A percentile compares a stretch with the other conserved stretches of the same genome.
These are phyloP conservation scores for Poecile atricapillus DNA, from an alignment of 2,113 vertebrate genomes.

Conservation along the genomic window DNA sequence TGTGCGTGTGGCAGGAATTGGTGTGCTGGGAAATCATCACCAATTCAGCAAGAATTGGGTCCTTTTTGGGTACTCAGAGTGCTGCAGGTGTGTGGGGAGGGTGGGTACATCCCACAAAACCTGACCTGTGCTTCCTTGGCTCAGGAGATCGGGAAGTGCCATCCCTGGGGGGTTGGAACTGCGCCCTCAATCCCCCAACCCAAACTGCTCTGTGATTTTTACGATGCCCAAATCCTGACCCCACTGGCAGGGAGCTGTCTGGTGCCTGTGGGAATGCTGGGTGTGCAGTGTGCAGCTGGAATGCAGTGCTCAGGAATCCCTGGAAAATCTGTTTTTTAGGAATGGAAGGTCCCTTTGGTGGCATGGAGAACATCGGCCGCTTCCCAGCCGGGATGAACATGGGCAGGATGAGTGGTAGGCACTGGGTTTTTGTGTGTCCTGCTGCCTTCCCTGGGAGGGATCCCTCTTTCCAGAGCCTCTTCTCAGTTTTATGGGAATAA, in stretches of 20 bases:
- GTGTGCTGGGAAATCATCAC: not conserved
- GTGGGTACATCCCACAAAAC: not conserved
- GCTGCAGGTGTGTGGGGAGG: not conserved
- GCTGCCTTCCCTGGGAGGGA: not conserved
- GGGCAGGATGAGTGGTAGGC: conserved; percentile 88
- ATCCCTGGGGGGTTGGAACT: not conserved
- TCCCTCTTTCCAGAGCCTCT: no score
- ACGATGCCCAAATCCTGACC: fast-evolving
- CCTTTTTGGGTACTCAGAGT: not conserved
- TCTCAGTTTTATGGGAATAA: not conserved
- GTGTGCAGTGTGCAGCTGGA: not conserved
- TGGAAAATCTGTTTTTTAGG: conserved; percentile 67
- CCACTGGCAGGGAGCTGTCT: fast-evolving
- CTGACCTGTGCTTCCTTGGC: fast-evolving
- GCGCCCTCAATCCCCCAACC: not conserved
- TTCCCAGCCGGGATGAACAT: conserved; percentile 90
- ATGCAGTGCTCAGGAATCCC: not conserved
- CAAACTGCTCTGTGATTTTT: fast-evolving
- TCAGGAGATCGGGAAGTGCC: not conserved
- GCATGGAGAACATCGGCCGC: conserved; percentile 86
- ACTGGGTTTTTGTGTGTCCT: fast-evolving
- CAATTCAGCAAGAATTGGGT: fast-evolving
- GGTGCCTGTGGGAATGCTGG: not conserved
- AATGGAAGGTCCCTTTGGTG: conserved; percentile 90
- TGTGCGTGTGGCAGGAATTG: not conserved